These are phyloP conservation scores for Clarias pachynema DNA, from an alignment of 2,797 vertebrate species.

Conservation along the genomic window DNA sequence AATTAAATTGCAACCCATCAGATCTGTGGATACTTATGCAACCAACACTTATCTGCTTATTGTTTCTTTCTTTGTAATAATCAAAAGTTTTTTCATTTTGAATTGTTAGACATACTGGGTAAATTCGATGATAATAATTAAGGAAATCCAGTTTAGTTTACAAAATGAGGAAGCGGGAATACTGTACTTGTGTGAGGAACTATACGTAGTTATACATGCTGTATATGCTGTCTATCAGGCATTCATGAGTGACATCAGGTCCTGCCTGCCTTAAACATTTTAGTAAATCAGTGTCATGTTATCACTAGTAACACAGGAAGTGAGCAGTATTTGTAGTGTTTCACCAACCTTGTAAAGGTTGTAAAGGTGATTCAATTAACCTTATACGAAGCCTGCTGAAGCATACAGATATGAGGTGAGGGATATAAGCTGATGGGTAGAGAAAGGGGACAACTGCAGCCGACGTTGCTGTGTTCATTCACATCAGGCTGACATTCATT, in stretches of 20 bases:
- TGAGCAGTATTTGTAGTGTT: background rate
- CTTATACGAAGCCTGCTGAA: background rate
- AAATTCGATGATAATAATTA: background rate
- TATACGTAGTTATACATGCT: background rate
- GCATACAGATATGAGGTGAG: background rate
- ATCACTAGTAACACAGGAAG: background rate
- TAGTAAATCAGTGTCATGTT: background rate
- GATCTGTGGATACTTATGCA: background rate
- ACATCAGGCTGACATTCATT: slow-evolving; percentile 54
- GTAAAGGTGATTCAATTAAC: background rate
- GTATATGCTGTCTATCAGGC: background rate
- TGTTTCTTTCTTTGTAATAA: background rate
- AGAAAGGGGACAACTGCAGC: slow-evolving; percentile 52
- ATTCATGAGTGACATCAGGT: background rate
- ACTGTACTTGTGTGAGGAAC: background rate
- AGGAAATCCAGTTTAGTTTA: background rate
- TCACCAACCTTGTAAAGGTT: background rate
- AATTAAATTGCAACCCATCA: background rate
- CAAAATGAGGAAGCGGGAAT: background rate
- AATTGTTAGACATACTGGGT: background rate
- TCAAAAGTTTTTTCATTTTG: background rate
- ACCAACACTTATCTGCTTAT: background rate
- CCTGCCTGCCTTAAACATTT: background rate
- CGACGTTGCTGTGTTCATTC: slow-evolving; percentile 60
- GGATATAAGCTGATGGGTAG: slow-evolving; percentile 39